Base-by-base conservation (phyloP, 2,888 invertebrate genomes). In the Crematogaster levior region DNA sequence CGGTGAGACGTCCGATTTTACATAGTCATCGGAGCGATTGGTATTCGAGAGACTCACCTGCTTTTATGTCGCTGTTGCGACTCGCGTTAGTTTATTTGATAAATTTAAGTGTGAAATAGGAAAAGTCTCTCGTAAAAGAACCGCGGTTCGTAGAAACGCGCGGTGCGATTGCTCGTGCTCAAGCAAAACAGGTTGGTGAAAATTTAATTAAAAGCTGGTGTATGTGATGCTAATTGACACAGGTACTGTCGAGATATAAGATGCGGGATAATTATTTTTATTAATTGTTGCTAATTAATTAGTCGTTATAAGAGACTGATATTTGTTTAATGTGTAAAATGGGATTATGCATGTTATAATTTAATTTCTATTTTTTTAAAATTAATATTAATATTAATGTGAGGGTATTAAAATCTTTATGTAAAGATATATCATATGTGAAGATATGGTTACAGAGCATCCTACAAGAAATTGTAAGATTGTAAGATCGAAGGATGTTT, bases 41-140 rank as follows among this genome's bases (percentile, higher is more conserved):
- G 37, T 27, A 40, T 34, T 58, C 66, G 61, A 72, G 58, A 46
- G 37, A 85, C 80, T 86, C 72, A 82, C 82, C 87, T 86, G 70
- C 30, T 21, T 74, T 58, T 12, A 30, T 1, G 34, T 56, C 56
- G 56, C 70, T 46, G 3, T 46, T 43, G 70, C 77, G 77, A 70
- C 70, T 15, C 24, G 37, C 24, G 37, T 75, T 40, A 27, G n/a
- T n/a, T 66, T 66, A 30, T 21, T 18, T 5, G 12, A 15, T 51
- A 18, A 21, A 24, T 43, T 65, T 65, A 24, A 40, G 21, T 10
- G 37, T 60, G 24, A 56, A 63, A 37, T 34, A 34, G 63, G 75
- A 27, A 53, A 66, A 66, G 75, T 75, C 51, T 75, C 75, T 75
- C 75, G 75, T 65, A 53, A 53, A 51, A 63, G 27, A 24, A 75